Evolutionary conservation across 2,888 invertebrate genomes (phyloP).

Genomic region (Tipula confusa): DNA sequence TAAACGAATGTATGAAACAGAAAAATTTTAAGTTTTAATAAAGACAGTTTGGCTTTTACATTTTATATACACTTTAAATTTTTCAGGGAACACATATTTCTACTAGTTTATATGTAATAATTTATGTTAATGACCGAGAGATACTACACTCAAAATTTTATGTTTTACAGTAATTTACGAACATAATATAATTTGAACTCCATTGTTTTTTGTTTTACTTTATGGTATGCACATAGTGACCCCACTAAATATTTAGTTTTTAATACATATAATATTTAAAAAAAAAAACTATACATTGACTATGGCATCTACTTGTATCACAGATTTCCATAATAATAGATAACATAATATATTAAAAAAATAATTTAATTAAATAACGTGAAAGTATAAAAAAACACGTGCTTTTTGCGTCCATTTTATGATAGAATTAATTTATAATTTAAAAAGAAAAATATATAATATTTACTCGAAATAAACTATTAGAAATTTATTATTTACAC

Average conservation of each 20-base stretch:
- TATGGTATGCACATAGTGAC: not conserved
- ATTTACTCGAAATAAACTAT: not conserved
- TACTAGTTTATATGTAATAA: not conserved
- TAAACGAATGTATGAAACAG: not conserved
- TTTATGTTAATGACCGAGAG: not conserved
- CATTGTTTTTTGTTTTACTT: no score
- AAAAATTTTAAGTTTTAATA: no score
- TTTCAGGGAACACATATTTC: not conserved
- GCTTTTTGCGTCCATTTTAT: no score
- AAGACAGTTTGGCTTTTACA: not conserved
- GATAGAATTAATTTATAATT: no score
- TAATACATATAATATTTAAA: not conserved
- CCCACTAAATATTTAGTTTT: not conserved
- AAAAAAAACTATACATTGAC: not conserved
- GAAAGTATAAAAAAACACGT: not conserved
- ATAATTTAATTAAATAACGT: not conserved
- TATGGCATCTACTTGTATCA: not conserved
- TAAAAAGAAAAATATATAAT: not conserved
- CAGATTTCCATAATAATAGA: not conserved
- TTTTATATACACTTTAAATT: not conserved
- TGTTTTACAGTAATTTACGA: no score
- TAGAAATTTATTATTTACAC: not conserved
- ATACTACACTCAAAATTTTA: not conserved
- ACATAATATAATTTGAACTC: no score
- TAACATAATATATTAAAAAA: not conserved